Conservation (phyloP, 1,140 invertebrate species). For the Drosophila subpulchrella region DNA sequence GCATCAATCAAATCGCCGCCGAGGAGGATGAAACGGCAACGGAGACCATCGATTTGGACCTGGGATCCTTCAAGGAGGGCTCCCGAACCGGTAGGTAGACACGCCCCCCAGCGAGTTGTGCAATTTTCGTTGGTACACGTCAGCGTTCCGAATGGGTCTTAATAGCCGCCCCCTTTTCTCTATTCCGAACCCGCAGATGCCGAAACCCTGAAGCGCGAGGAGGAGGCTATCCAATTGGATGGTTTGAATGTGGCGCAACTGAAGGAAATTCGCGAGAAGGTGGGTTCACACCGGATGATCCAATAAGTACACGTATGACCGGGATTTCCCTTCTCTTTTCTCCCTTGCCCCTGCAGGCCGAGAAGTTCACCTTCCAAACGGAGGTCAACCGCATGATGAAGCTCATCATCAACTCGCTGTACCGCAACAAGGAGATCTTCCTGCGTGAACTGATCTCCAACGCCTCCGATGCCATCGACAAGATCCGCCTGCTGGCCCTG, state of each 20-base stretch:
- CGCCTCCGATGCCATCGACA: slow-evolving; percentile 97
- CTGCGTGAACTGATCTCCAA: slow-evolving; percentile 98
- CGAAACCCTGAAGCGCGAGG: slow-evolving; percentile 93
- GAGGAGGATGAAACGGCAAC: slow-evolving; percentile 85
- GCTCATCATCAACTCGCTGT: slow-evolving; percentile 99
- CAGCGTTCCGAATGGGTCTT: slow-evolving; percentile 45
- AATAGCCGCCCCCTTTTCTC: slow-evolving; percentile 51
- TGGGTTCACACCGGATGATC: slow-evolving; percentile 17
- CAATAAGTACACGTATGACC: slow-evolving; percentile 28
- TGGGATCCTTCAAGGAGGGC: slow-evolving; percentile 92
- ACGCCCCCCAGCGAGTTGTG: slow-evolving; percentile 30
- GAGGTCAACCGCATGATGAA: slow-evolving; percentile 99
- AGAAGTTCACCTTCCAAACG: slow-evolving; percentile 97
- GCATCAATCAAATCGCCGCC: slow-evolving; percentile 81
- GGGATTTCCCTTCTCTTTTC: slow-evolving; percentile 4
- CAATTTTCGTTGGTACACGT: slow-evolving; percentile 56
- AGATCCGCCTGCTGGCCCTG: slow-evolving; percentile 96
- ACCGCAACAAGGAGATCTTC: slow-evolving; percentile 99
- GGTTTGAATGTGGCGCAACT: slow-evolving; percentile 97
- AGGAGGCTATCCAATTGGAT: slow-evolving; percentile 98
- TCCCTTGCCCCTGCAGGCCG: slow-evolving; percentile 85
- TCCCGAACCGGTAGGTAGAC: slow-evolving; percentile 90
- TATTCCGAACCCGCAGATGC: slow-evolving; percentile 86
- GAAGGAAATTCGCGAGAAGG: slow-evolving; percentile 94
- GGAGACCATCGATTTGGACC: slow-evolving; percentile 89